These are phyloP conservation scores for Choristoneura rosaceana DNA, from an alignment of 2,888 invertebrate species.

Conservation along the genomic window DNA sequence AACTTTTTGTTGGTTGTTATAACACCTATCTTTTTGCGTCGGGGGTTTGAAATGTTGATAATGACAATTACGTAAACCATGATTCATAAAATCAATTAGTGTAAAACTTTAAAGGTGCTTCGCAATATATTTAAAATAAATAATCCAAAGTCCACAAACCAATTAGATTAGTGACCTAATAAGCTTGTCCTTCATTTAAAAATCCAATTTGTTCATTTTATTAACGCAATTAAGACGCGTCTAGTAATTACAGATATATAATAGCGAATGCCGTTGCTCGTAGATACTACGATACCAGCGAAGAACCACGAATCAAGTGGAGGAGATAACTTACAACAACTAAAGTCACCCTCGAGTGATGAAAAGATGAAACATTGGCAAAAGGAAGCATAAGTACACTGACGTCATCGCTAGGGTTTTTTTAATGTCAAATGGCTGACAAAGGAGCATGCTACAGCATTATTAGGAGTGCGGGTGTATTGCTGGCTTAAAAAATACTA, in stretches of 20 bases:
- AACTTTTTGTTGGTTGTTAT: too few species aligned
- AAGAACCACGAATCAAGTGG: background rate
- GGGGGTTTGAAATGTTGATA: too few species aligned
- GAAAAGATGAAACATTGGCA: too few species aligned
- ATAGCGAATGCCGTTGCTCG: constrained; percentile 48
- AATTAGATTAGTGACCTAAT: constrained; percentile 32
- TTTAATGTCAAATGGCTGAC: too few species aligned
- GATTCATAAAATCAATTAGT: background rate
- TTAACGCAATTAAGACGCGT: constrained; percentile 33
- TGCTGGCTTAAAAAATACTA: too few species aligned
- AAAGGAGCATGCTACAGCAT: too few species aligned
- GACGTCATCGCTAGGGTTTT: too few species aligned
- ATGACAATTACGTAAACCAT: background rate
- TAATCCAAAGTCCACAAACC: background rate
- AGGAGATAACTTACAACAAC: background rate
- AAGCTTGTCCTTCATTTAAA: constrained; percentile 25
- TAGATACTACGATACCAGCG: constrained; percentile 35
- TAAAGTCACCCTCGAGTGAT: too few species aligned
- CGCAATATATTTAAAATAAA: background rate
- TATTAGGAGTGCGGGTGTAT: too few species aligned
- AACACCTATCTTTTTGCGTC: too few species aligned
- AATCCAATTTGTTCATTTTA: constrained; percentile 21
- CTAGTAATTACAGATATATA: constrained; percentile 54
- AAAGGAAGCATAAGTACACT: too few species aligned
- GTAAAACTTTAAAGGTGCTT: background rate